Base-by-base conservation (phyloP, 2,113 vertebrate species). In the Notarius lentiginosus region DNA sequence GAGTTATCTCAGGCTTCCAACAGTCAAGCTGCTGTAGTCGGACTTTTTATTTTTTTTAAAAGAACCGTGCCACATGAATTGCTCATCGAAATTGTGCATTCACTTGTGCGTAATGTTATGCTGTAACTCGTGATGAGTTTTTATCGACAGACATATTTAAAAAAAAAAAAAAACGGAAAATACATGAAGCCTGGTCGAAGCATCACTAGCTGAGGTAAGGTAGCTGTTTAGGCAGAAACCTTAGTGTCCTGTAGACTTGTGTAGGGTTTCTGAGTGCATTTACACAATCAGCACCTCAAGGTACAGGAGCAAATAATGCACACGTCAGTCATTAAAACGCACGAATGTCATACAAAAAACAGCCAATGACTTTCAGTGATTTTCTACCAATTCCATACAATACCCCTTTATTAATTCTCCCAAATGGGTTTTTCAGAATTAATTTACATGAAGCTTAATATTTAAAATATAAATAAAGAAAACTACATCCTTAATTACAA, bases 121-220 rank as follows among this genome's bases (percentile, higher is more conserved):
- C 49, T 66, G n/a, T 79, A 66, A 11, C n/a, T 65, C 5, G 12
- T 15, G 0, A 53, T 22, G 12, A 0, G 11, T 55, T 55, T 55
- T 55, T 55, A 76, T 49, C 56, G 15, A n/a, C 10, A n/a, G 15
- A 56, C 75, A 30, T 30, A 30, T 30, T 30, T 30, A 30, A 1
- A 30, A 1, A 30, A 30, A 30, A 41, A 41, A 61, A 73, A 61
- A 18, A 6, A 27, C 58, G 49, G 82, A 75, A 72, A 65, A 49
- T 61, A 34, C 20, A 24, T 51, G 24, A 75, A 68, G 79, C n/a
- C 72, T 83, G n/a, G 51, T 47, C 70, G 9, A 82, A 49, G 90
- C 84, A 86, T 93, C 92, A 93, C 90, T 87, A 92, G 93, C n/a
- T 58, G 89, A 89, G 87, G 84, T 81, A 85, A 89, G 87, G 84